These are phyloP conservation scores for Epirrita christyi DNA, from an alignment of 2,888 invertebrate species.

Conservation along the genomic window DNA sequence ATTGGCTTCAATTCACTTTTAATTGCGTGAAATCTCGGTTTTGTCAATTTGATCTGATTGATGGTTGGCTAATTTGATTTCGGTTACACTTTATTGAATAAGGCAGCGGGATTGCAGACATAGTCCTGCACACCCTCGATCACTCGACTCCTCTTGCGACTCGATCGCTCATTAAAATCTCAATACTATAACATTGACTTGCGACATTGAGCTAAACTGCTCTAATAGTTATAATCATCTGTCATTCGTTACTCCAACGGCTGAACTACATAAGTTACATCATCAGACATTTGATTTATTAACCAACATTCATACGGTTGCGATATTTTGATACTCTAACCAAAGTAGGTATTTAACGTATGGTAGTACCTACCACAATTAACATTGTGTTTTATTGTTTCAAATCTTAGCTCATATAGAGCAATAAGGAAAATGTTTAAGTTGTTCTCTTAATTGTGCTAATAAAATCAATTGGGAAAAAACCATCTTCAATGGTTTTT, in stretches of 20 bases:
- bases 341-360: no score
- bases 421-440: neutral
- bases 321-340: conserved; percentile 34
- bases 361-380: neutral
- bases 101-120: no score
- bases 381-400: conserved; percentile 10
- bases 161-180: conserved; percentile 27
- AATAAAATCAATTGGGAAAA: neutral
- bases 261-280: conserved; percentile 49
- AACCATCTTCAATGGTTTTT: neutral
- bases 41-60: no score
- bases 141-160: no score
- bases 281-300: conserved; percentile 59
- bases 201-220: conserved; percentile 31
- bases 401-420: neutral
- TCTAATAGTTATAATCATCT: conserved; percentile 46
- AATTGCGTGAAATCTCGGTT: no score
- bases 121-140: conserved; percentile 22
- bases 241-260: conserved; percentile 48
- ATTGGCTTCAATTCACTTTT: no score
- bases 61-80: no score
- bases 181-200: conserved; percentile 26
- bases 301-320: conserved; percentile 46
- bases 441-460: neutral
- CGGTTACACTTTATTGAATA: no score